Percentiles rank a stretch among this genome's conserved stretches.
phyloP scores from a whole-genome alignment of 2,113 vertebrate genomes.

The Callipepla squamata region DNA sequence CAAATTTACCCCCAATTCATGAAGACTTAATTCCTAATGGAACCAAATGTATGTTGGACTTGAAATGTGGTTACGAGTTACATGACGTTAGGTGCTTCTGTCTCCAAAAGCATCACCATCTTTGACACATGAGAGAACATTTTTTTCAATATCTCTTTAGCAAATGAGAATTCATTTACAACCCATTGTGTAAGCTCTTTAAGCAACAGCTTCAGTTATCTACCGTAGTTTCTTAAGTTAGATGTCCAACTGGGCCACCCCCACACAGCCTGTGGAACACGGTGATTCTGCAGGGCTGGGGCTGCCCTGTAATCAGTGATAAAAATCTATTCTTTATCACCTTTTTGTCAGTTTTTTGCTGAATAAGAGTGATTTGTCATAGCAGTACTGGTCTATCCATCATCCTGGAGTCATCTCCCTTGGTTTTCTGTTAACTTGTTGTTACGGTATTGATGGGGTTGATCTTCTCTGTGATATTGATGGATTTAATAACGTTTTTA shows the following conservation, averaged over 20 bases:
- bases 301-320: neutral
- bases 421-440: neutral
- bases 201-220: neutral
- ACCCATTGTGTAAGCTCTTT: constrained; percentile 1
- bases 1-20: neutral
- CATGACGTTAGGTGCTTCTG: neutral
- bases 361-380: neutral
- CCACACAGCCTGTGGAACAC: rapidly evolving
- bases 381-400: neutral
- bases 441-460: neutral
- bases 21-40: neutral
- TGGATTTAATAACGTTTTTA: constrained; percentile 1
- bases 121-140: neutral
- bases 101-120: neutral
- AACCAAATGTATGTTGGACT: neutral
- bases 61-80: neutral
- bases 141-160: neutral
- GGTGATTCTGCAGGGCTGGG: neutral
- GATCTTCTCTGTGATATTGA: neutral
- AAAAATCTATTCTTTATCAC: constrained; percentile 1
- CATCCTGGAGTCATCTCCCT: neutral
- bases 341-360: too few species aligned
- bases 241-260: neutral
- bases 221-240: neutral
- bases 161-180: constrained; percentile 9